Base-by-base conservation (phyloP, 2,113 vertebrate species). In the Rousettus leschenaultii region DNA sequence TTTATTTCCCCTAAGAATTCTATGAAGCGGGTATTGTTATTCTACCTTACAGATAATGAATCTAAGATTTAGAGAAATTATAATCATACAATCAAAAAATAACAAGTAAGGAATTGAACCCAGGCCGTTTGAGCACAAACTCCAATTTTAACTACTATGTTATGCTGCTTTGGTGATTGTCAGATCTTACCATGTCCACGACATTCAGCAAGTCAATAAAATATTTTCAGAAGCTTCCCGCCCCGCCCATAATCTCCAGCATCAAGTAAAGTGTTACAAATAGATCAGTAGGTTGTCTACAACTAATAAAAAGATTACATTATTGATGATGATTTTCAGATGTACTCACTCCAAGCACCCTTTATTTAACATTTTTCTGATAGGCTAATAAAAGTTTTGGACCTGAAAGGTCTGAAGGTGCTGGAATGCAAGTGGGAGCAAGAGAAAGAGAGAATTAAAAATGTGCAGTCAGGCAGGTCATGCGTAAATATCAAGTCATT, bases 401-500 rank as follows among this genome's bases (percentile, higher is more conserved):
- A 65, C 57, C 74, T 28, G 2, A 38, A 88, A 94, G 48, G 33
- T 43, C 80, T 74, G 14, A 10, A 11, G 57, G 79, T 55, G 55
- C 93, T 74, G 14, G 61, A 3, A 13, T 35, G 5, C 22, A 66
- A 71, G 40, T 57, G 48, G 48, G 48, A 84, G 65, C 4, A 21
- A 43, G 70, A 63, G 83, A 59, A 85, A 68, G 73, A 53, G 43
- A 33, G 68, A 55, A 79, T 19, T 87, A 78, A 71, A 86, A 82
- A 86, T 53, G 79, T 61, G 53, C 45, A 82, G 66, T 82, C 55
- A 75, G 61, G 18, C 55, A 96, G 84, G 57, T 83, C 90, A 70
- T 40, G 63, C 70, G 82, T 84, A 95, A 92, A 89, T 63, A 89
- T 53, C 94, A 86, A 91, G 83, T 95, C 30, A 7, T 63, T 90